Base-by-base conservation (phyloP, 1,140 invertebrate species). In the Drosophila nebulosa region DNA sequence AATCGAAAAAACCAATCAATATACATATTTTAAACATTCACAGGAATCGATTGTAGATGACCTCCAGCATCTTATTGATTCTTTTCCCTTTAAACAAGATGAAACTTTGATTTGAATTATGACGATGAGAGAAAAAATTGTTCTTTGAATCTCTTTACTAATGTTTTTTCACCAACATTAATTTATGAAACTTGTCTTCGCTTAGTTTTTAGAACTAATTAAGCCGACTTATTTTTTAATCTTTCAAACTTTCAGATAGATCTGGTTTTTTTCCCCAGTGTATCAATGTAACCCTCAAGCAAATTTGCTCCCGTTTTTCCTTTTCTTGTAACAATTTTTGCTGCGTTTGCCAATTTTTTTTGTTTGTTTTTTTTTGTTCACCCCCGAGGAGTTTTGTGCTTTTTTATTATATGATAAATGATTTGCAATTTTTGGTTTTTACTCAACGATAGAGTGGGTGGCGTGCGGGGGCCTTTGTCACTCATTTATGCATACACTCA, bases 371-470 rank as follows among this genome's bases (percentile, higher is more conserved):
- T 30, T 56, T 22, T 63, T 36, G 46, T 63, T 35, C 35, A 35
- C 59, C 60, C 51, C 24, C 36, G n/a, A 53, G 18, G 18, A 16
- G 14, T 21, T 6, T 16, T 52, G 30, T 60, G 51, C 66, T 69
- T 59, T 85, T 67, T 74, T 71, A 67, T 72, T 75, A 58, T 72
- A 68, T 86, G 66, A 84, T 66, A 81, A 88, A 85, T 88, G 62
- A 61, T 86, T 74, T 68, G 74, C 69, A 59, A 74, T 78, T 80
- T 74, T 56, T 55, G 53, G 53, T 56, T 55, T 50, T 56, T 59
- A 32, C 62, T 52, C 10, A 22, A 39, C 14, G 22, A 56, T 55
- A 63, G 66, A 39, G 55, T 36, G 65, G 66, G 21, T 14, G 35
- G 21, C 7, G 1, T 16, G 30, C 32, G 50, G 30, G 22, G 61